Percentiles rank a stretch among this genome's conserved stretches.
Conservation (phyloP, 2,113 vertebrate genomes). For the Platichthys stellatus region DNA sequence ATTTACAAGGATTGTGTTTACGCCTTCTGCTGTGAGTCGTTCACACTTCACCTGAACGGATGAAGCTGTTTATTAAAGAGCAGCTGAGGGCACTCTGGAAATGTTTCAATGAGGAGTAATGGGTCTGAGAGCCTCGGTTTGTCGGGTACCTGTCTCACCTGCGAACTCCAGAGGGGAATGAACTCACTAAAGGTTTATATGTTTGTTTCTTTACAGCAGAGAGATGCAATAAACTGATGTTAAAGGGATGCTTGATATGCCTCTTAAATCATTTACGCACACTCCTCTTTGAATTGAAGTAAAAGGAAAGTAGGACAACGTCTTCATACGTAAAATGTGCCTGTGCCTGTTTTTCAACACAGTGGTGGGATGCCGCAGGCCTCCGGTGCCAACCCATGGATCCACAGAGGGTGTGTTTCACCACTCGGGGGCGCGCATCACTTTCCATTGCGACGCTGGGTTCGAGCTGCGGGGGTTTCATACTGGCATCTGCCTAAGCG, state of each 20-base stretch:
- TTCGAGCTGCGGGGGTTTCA: constrained; percentile 84
- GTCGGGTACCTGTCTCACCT: constrained; percentile 15
- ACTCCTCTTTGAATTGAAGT: constrained; percentile 6
- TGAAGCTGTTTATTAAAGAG: constrained; percentile 58
- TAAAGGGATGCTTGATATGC: constrained; percentile 16
- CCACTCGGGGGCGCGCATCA: constrained; percentile 86
- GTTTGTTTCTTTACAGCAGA: constrained; percentile 38
- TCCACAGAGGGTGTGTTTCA: constrained; percentile 86
- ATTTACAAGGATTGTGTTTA: constrained; percentile 50
- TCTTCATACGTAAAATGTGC: constrained; percentile 41
- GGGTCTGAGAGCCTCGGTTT: constrained; percentile 9
- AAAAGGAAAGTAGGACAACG: constrained; percentile 6
- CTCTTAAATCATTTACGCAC: not conserved
- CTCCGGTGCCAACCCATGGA: constrained; percentile 86
- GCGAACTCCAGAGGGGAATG: constrained; percentile 4
- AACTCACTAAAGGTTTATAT: constrained; percentile 19
- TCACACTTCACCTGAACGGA: constrained; percentile 40
- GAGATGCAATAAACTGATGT: constrained; percentile 3
- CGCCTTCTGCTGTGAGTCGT: constrained; percentile 39
- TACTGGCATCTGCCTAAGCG: constrained; percentile 84
- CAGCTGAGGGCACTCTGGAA: constrained; percentile 16
- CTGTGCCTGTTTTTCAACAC: constrained; percentile 76
- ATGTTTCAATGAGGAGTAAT: constrained; percentile 13
- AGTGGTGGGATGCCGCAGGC: constrained; percentile 91
- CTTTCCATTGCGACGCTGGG: constrained; percentile 86